These are phyloP conservation scores for Phthorimaea operculella DNA, from an alignment of 1,140 invertebrate species.

Conservation along the genomic window DNA sequence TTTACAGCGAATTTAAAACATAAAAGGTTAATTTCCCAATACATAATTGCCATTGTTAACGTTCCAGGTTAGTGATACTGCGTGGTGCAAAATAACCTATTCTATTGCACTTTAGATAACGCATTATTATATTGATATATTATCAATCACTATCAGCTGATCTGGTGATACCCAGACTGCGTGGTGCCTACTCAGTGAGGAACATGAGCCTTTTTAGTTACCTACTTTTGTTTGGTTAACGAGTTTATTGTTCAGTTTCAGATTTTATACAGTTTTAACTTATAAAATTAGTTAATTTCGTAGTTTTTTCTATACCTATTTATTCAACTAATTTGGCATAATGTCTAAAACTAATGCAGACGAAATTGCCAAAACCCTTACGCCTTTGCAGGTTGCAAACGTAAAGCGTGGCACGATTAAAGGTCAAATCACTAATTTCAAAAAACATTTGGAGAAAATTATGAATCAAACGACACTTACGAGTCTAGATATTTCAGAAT, in stretches of 20 bases:
- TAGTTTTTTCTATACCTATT: neutral
- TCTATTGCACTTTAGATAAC: neutral
- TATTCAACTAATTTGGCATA: neutral
- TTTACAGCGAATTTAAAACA: neutral
- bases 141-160: neutral
- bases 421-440: constrained; percentile 11
- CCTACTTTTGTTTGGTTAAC: neutral
- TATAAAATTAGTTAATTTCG: neutral
- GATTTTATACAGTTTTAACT: neutral
- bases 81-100: no score
- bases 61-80: neutral
- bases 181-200: neutral
- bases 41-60: neutral
- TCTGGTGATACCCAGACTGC: neutral
- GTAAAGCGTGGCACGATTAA: constrained; percentile 7
- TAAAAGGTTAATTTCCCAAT: neutral
- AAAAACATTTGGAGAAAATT: constrained; percentile 14
- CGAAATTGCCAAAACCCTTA: neutral
- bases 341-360: neutral
- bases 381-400: neutral
- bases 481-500: constrained; percentile 9
- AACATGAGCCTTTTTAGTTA: neutral
- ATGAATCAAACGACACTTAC: neutral
- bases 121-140: neutral
- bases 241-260: neutral